Conservation (phyloP, 2,797 vertebrate genomes). For the Hipposideros larvatus region DNA sequence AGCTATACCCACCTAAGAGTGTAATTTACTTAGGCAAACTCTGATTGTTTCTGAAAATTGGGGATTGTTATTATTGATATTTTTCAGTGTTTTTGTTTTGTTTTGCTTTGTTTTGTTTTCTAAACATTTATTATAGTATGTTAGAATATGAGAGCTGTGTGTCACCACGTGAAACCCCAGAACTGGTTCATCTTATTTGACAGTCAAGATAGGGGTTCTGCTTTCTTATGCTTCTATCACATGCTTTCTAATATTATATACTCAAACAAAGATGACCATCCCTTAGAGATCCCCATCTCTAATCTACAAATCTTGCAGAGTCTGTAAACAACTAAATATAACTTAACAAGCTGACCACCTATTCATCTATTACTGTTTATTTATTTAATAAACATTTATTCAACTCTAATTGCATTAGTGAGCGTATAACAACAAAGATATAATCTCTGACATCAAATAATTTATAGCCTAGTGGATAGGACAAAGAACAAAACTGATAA, state of each 20-base stretch:
- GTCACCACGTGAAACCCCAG: background rate
- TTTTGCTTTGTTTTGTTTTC: background rate
- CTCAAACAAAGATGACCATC: background rate
- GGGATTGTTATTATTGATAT: background rate
- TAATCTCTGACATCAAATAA: background rate
- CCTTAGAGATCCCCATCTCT: too few relatives aligned
- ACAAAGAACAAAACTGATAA: background rate
- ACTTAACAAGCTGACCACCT: background rate
- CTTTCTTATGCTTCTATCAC: background rate
- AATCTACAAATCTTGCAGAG: background rate
- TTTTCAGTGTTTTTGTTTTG: background rate
- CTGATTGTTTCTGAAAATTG: background rate
- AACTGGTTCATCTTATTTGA: background rate
- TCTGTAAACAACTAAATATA: constrained; percentile 14
- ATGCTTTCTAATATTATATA: background rate
- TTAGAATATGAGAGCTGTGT: background rate
- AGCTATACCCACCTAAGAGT: background rate
- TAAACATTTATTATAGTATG: background rate
- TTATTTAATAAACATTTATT: constrained; percentile 38
- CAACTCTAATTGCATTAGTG: background rate
- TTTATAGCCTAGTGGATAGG: background rate
- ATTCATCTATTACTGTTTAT: background rate
- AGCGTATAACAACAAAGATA: background rate
- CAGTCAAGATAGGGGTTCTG: background rate
- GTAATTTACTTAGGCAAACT: background rate